Evolutionary conservation across 1,140 invertebrate species (phyloP).

Genomic region (Cyrtorhinus lividipennis): DNA sequence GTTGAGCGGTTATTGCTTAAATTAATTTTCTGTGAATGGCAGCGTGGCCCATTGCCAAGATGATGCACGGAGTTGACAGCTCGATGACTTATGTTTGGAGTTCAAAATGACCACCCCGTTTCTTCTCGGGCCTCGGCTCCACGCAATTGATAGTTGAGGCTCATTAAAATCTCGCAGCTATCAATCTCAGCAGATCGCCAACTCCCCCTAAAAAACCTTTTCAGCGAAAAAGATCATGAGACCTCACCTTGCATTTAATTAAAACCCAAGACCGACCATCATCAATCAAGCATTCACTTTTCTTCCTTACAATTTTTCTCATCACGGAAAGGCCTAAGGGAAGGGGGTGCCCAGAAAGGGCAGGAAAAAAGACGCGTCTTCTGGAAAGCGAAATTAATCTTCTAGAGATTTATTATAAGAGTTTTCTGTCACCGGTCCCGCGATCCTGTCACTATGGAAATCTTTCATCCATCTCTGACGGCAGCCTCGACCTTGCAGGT

Average conservation of each 20-base stretch:
- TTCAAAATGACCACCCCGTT: too few relatives aligned
- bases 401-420: background rate
- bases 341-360: background rate
- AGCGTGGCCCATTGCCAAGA: too few relatives aligned
- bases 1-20: too few relatives aligned
- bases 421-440: background rate
- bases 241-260: background rate
- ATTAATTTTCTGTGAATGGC: too few relatives aligned
- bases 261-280: background rate
- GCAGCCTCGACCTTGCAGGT: background rate
- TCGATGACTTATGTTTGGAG: too few relatives aligned
- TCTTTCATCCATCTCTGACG: background rate
- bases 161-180: background rate
- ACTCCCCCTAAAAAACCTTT: background rate
- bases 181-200: background rate
- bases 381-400: background rate
- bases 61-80: too few relatives aligned
- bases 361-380: background rate
- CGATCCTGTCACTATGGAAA: background rate
- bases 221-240: background rate
- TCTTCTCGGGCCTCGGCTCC: too few relatives aligned
- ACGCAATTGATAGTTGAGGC: background rate
- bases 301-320: background rate
- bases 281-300: background rate
- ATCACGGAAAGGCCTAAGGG: background rate